Percentiles rank a stretch among this genome's conserved stretches.
These are phyloP conservation scores for Drosophila obscura DNA, from an alignment of 1,140 invertebrate species.

Conservation along the genomic window DNA sequence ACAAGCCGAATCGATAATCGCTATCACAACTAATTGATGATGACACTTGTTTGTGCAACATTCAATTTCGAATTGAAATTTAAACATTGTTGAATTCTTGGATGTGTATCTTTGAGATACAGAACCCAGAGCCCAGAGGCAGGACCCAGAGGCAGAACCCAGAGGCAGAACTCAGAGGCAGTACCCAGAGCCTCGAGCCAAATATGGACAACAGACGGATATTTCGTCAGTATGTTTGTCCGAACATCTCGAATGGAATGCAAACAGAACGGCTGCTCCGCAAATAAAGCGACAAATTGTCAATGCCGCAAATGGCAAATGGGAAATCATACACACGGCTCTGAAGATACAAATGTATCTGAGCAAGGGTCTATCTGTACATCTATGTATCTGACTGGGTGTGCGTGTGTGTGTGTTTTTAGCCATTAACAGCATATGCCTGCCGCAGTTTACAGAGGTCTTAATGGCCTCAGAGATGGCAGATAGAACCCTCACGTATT, in stretches of 20 bases:
- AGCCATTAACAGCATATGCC: conserved; percentile 77
- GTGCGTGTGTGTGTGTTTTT: conserved; percentile 33
- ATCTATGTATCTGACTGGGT: conserved; percentile 25
- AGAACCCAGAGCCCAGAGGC: too few species aligned
- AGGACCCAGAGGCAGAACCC: too few species aligned
- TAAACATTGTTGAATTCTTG: background rate
- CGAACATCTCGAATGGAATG: conserved; percentile 49
- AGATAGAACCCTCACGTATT: conserved; percentile 5
- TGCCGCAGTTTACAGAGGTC: conserved; percentile 59
- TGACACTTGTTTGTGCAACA: conserved; percentile 34
- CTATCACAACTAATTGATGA: conserved; percentile 45
- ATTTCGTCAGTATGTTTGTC: conserved; percentile 51
- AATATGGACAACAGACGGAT: too few species aligned
- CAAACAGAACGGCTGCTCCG: conserved; percentile 47
- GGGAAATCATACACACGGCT: conserved; percentile 11
- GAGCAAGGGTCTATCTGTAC: conserved; percentile 1
- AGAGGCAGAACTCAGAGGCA: too few species aligned
- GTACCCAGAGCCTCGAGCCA: too few species aligned
- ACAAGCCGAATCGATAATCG: conserved; percentile 1
- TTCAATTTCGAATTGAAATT: conserved; percentile 17
- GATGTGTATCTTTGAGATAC: conserved; percentile 8
- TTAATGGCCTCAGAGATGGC: conserved; percentile 34
- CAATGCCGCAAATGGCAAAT: conserved; percentile 51
- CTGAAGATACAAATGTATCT: conserved; percentile 26
- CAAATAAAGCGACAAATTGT: conserved; percentile 61